These are phyloP conservation scores for Anoplius nigerrimus DNA, from an alignment of 2,888 invertebrate genomes.

Conservation along the genomic window DNA sequence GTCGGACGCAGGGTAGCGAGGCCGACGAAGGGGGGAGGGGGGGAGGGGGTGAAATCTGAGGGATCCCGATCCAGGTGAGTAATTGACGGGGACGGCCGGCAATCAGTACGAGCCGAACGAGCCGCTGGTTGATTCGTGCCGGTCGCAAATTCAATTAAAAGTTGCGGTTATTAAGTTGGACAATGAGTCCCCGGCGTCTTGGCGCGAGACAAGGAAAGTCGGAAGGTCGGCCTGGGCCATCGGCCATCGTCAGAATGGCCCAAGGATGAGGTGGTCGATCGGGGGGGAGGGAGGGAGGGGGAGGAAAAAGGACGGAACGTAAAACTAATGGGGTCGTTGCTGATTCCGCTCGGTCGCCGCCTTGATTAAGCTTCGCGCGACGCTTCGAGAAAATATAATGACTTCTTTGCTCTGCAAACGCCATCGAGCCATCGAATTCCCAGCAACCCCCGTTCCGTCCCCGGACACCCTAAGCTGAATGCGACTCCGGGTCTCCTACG, in stretches of 20 bases:
- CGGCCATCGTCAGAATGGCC: neutral
- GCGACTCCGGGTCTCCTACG: neutral
- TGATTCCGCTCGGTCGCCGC: constrained; percentile 73
- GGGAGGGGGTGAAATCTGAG: constrained; percentile 23
- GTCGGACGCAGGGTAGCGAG: too few species aligned
- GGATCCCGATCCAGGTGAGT: constrained; percentile 36
- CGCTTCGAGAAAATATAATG: constrained; percentile 74
- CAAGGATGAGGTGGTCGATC: constrained; percentile 17
- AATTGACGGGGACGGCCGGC: constrained; percentile 49
- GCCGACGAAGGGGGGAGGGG: constrained; percentile 18
- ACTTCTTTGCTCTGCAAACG: constrained; percentile 69
- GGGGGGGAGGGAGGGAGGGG: constrained; percentile 38
- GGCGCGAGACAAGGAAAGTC: constrained; percentile 18
- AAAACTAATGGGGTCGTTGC: constrained; percentile 74
- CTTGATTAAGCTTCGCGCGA: constrained; percentile 74
- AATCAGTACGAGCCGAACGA: constrained; percentile 61
- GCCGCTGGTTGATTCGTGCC: constrained; percentile 67
- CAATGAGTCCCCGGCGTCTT: constrained; percentile 67
- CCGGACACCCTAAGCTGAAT: constrained; percentile 6
- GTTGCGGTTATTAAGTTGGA: constrained; percentile 73
- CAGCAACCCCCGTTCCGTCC: constrained; percentile 21
- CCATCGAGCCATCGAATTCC: constrained; percentile 53
- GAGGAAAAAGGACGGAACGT: constrained; percentile 57
- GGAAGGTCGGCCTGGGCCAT: too few species aligned
- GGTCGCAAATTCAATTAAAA: constrained; percentile 73